Evolutionary conservation across 1,140 invertebrate species (phyloP), one percentile per base, ranked within the genome.

Genomic region (Belonocnema kinseyi): DNA sequence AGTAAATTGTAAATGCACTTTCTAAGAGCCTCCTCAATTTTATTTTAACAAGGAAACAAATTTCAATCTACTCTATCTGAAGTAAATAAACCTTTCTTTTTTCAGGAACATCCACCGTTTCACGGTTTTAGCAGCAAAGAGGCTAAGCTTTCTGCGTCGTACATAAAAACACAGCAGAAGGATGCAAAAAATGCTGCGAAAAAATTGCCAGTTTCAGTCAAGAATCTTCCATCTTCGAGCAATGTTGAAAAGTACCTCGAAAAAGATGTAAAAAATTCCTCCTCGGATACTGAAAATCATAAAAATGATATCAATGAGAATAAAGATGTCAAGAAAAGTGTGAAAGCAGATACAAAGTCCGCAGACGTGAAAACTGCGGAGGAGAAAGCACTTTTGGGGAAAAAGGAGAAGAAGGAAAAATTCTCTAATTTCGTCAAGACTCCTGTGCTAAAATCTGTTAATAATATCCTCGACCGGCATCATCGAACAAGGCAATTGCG

Each of bases 401-500:
- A 80, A 79, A 83, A 78, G 72, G 78, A 81, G 19, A 86, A 85
- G 50, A 86, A 85, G 66, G 85, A 85, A 21, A 88, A 88, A 74
- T 88, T 87, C 66, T 81, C 87, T 10, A 87, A 85, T 84, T 81
- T 88, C 61, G 78, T 84, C 21, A 87, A 86, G 76, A 85, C 84
- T 8, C 85, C 88, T 8, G 88, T 90, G 66, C 71, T 90, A 72
- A 91, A 89, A 79, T 87, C 88, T 19, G 88, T 89, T 19, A 89
- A 89, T 76, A 89, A 89, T 81, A 91, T 89, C 56, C 82, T 90
- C 72, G 87, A 90, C 81, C 91, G 93, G 80, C 88, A 92, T 88
- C 89, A 94, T 87, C 90, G 93, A 84, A 91, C 92, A 14, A 91
- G 93, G 82, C 85, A 92, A 83, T 86, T 93, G 83, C 86, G 92